A percentile compares a stretch with the other conserved stretches of the same genome.
Evolutionary conservation across 2,888 invertebrate species (phyloP).

Genomic region (Cephus runcator): DNA sequence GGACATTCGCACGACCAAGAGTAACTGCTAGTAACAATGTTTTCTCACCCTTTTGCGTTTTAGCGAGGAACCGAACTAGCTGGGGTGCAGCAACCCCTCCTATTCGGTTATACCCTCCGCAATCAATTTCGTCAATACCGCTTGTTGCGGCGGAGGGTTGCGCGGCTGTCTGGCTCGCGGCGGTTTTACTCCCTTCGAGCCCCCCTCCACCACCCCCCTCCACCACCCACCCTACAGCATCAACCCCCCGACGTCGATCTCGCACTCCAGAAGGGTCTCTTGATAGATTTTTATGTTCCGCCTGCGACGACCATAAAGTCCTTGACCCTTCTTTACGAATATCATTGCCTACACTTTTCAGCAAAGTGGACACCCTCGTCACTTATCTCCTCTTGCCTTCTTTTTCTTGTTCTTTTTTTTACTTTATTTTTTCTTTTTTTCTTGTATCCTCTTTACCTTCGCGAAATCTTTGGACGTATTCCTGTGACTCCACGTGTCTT

Average conservation of each 20-base stretch:
- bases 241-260: constrained; percentile 19
- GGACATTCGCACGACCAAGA: constrained; percentile 36
- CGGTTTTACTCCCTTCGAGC: constrained; percentile 37
- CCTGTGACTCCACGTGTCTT: not conserved
- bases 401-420: no score
- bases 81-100: constrained; percentile 33
- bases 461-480: not conserved
- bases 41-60: constrained; percentile 60
- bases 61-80: constrained; percentile 28
- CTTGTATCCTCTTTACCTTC: not conserved
- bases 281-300: constrained; percentile 51
- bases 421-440: not conserved
- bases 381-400: not conserved
- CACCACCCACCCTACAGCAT: constrained; percentile 24
- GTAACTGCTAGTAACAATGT: constrained; percentile 61
- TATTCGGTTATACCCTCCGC: constrained; percentile 49
- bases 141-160: constrained; percentile 57
- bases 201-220: not conserved
- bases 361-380: not conserved
- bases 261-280: constrained; percentile 40
- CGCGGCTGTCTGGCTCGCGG: constrained; percentile 53
- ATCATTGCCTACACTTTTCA: not conserved
- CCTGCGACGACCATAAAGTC: constrained; percentile 2
- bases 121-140: constrained; percentile 62
- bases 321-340: constrained; percentile 4